These are phyloP conservation scores for Coracias cyanogaster DNA, from an alignment of 2,797 vertebrate species.

Conservation along the genomic window DNA sequence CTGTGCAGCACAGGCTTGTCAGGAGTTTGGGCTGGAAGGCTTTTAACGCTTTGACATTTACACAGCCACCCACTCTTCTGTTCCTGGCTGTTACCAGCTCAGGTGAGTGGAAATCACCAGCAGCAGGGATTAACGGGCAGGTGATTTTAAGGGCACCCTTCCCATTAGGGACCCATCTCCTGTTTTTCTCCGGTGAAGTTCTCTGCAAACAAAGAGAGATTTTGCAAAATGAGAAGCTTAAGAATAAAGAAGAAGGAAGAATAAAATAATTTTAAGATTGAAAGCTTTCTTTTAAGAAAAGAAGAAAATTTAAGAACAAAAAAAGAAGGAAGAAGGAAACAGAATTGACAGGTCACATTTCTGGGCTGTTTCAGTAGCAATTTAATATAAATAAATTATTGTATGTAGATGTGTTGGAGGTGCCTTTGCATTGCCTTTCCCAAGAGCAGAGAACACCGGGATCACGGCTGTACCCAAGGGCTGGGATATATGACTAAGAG, in stretches of 20 bases:
- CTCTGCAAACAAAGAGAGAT: not conserved
- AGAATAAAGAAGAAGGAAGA: not conserved
- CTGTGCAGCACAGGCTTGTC: not conserved
- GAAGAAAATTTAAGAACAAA: not conserved
- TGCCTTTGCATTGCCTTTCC: not conserved
- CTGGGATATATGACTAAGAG: not conserved
- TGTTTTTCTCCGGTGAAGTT: not conserved
- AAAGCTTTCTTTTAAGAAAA: not conserved
- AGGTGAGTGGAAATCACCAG: not conserved
- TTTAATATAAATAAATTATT: not conserved
- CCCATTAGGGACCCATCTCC: not conserved
- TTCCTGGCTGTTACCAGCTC: fast-evolving
- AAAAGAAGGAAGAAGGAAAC: not conserved
- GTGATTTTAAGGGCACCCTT: not conserved
- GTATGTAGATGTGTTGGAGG: not conserved
- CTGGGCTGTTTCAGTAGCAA: not conserved
- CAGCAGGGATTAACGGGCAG: not conserved
- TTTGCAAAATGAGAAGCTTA: not conserved
- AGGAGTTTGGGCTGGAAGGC: not conserved
- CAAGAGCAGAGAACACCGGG: not conserved
- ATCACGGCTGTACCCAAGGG: not conserved
- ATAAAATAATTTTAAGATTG: not conserved
- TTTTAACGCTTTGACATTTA: not conserved
- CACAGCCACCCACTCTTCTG: not conserved
- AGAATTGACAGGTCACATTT: not conserved